These are phyloP conservation scores for Blastobasis adustella DNA, from an alignment of 2,888 invertebrate species.

Conservation along the genomic window DNA sequence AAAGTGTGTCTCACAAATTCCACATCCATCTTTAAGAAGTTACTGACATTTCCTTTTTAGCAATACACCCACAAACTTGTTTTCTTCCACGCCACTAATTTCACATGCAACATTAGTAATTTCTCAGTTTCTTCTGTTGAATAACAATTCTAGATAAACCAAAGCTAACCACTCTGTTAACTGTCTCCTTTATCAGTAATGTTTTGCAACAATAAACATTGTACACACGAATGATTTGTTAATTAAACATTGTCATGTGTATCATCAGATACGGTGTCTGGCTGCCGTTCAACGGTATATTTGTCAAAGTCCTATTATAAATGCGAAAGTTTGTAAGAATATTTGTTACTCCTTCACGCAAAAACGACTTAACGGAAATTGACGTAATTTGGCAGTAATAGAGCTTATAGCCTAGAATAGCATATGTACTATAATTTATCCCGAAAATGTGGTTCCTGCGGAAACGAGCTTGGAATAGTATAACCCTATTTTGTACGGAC, in stretches of 20 bases:
- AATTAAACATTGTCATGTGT: background rate
- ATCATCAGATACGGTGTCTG: background rate
- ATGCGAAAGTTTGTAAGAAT: background rate
- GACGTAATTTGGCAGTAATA: background rate
- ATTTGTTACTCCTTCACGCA: background rate
- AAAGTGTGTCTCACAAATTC: constrained; percentile 50
- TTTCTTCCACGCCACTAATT: background rate
- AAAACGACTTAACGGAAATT: background rate
- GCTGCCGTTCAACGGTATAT: background rate
- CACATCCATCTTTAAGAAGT: constrained; percentile 38
- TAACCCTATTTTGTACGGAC: too few relatives aligned
- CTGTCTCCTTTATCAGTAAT: background rate
- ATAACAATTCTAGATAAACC: background rate
- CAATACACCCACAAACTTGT: background rate
- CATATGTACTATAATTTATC: too few relatives aligned
- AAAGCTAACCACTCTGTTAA: background rate
- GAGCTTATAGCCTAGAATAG: too few relatives aligned
- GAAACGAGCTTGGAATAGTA: too few relatives aligned
- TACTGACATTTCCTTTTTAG: background rate
- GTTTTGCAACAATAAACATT: background rate
- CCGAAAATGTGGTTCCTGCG: too few relatives aligned
- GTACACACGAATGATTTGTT: background rate
- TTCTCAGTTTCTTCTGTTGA: background rate
- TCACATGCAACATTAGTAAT: background rate
- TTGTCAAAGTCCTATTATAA: background rate